Evolutionary conservation across 2,113 vertebrate genomes (phyloP), one percentile per base, ranked within the genome.

Genomic region (Plotosus lineatus): DNA sequence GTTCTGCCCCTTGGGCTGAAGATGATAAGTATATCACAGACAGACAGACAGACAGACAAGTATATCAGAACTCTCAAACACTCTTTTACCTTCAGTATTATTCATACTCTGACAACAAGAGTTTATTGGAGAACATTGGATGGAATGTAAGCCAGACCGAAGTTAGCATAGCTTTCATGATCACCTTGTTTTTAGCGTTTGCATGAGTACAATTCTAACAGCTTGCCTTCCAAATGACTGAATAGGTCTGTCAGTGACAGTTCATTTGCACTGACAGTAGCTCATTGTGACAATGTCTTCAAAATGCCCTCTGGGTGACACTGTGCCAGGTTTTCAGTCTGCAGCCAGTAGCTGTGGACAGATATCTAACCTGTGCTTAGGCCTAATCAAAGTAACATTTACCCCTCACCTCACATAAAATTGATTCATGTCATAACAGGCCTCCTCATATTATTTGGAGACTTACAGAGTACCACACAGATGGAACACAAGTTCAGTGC

Each of bases 331-430:
- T 66, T 79, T 21, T 44, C 56, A 60, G 79, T 50, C 28, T 73
- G 46, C 14, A 31, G 46, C 21, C 44, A 74, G 74, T 71, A 44
- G 72, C 80, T 33, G 17, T 66, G 50, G 42, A 60, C 53, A n/a
- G 53, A 79, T 68, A 68, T 71, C 17, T 71, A 81, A 82, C 76
- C 44, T 63, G 31, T 61, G 12, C 38, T 82, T 53, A n/a, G 56
- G n/a, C n/a, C 26, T 40, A 46, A 23, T 21, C 61, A 38, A 21
- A 77, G 40, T 69, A 42, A 40, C 19, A 17, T 10, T 77, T 69
- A 26, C 31, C 44, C 10, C 73, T 68, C 36, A 56, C 10, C 73
- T 68, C 36, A 48, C 73, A 68, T 46, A 68, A 63, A 76, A 69
- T 21, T 31, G 48, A 19, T 19, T 65, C 53, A 69, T 33, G 60